Base-by-base conservation (phyloP, 1,140 invertebrate genomes). In the Saxidomus purpurata region DNA sequence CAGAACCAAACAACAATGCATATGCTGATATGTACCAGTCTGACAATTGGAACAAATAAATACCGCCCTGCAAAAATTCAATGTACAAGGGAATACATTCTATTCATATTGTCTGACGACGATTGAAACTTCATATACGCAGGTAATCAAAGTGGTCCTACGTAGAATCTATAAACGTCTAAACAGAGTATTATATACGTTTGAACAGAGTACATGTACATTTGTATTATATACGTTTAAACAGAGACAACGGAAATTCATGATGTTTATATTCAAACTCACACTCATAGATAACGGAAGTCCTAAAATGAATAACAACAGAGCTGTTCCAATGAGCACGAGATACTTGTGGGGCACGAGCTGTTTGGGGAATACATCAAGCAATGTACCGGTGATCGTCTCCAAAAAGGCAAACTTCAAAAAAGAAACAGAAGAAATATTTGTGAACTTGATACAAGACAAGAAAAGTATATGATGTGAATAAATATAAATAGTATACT, bases 1-100 rank as follows among this genome's bases (percentile, higher is more conserved):
- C 93, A 34, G 90, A 93, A 13, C 92, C 93, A 4, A 97, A 95
- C 47, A 98, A 97, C 0, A 98, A 97, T 36, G 97, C 98, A 97
- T 98, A 98, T 92, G 98, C 98, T n/a, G 97, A 98, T 0, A 98
- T 97, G 93, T 98, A 98, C 94, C 98, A 98, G 93, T 98, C 98
- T 97, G 98, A 97, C 82, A 98, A 92, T 93, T 98, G 97, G 22
- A 98, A 96, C 97, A 98, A 97, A 94, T 98, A 98, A 97, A 98
- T 98, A 15, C 98, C 98, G 92, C 97, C 94, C 93, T 95, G 87
- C 13, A 91, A 91, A 63, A 8, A 63, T 15, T 22, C 52, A 55
- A 19, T 55, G n/a, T 49, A 17, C 47, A 49, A 8, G 47, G 8
- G 47, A 49, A 49, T 8, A 49, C 47, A 49, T 49, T 49, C 8